Percentiles rank a stretch among this genome's conserved stretches.
Conservation (phyloP, 1,140 invertebrate species). For the Episyrphus balteatus region DNA sequence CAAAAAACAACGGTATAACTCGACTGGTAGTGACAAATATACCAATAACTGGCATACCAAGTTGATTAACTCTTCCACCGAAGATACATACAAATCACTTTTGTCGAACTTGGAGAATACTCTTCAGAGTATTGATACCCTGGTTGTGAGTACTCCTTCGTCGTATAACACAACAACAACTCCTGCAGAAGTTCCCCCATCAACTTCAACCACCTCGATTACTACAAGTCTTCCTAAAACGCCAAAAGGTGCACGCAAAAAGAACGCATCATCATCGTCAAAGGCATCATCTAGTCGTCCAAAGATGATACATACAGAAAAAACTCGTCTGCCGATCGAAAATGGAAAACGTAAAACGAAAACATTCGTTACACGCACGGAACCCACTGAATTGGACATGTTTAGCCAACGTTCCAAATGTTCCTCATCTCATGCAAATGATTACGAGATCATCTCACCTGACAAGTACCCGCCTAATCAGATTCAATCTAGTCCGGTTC, state of each 20-base stretch:
- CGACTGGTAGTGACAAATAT: slow-evolving; percentile 22
- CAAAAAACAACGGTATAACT: slow-evolving; percentile 18
- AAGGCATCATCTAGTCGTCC: slow-evolving; percentile 38
- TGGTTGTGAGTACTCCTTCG: slow-evolving; percentile 14
- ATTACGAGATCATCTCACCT: slow-evolving; percentile 33
- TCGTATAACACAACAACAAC: slow-evolving; percentile 1
- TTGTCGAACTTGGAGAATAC: slow-evolving; percentile 15
- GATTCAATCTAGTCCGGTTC: slow-evolving; percentile 31
- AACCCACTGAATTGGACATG: slow-evolving; percentile 27
- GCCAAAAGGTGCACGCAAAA: neutral
- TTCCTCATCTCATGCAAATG: slow-evolving; percentile 21
- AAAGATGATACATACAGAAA: slow-evolving; percentile 63
- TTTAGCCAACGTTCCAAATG: slow-evolving; percentile 15
- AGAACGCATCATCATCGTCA: neutral
- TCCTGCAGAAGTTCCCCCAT: slow-evolving; percentile 3
- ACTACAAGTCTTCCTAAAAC: neutral
- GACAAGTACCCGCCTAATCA: slow-evolving; percentile 29
- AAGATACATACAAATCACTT: slow-evolving; percentile 14
- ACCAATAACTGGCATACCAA: slow-evolving; percentile 35
- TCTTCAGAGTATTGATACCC: slow-evolving; percentile 21
- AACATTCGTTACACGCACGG: slow-evolving; percentile 36
- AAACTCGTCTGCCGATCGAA: slow-evolving; percentile 43
- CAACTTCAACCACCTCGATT: neutral
- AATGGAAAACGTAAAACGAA: slow-evolving; percentile 44
- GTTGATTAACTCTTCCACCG: slow-evolving; percentile 8